Percentiles rank a stretch among this genome's conserved stretches.
Conservation (phyloP, 1,140 invertebrate species). For the Trachelipus rathkii region DNA sequence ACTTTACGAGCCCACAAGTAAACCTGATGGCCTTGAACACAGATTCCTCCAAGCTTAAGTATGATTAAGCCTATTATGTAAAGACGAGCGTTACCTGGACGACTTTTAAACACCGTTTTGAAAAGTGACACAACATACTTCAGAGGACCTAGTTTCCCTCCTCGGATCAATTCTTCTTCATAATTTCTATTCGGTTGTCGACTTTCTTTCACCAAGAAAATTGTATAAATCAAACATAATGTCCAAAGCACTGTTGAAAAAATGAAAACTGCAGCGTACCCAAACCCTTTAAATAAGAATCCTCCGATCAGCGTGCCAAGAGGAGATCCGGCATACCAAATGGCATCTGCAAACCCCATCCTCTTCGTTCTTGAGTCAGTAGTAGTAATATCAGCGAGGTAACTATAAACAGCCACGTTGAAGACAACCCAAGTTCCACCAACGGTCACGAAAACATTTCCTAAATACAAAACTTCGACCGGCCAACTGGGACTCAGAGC, state of each 20-base stretch:
- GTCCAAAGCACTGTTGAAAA: conserved; percentile 25
- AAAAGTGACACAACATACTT: conserved; percentile 27
- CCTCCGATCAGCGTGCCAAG: conserved; percentile 38
- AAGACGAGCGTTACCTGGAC: conserved; percentile 16
- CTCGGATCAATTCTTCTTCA: not conserved
- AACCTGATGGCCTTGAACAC: conserved; percentile 33
- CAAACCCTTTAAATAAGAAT: conserved; percentile 26
- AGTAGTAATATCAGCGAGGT: conserved; percentile 50
- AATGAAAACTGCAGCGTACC: conserved; percentile 30
- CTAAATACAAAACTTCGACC: conserved; percentile 47
- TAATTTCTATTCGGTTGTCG: not conserved
- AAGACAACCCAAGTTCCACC: conserved; percentile 50
- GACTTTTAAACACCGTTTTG: conserved; percentile 24
- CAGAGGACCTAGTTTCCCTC: conserved; percentile 23
- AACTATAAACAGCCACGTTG: conserved; percentile 52
- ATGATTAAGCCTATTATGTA: conserved; percentile 21
- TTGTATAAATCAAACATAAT: conserved; percentile 35
- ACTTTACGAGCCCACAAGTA: conserved; percentile 34
- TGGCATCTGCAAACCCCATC: conserved; percentile 49
- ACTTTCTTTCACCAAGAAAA: conserved; percentile 30
- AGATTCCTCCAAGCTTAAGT: conserved; percentile 30
- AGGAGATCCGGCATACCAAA: conserved; percentile 38
- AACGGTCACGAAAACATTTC: conserved; percentile 49
- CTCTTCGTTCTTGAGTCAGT: conserved; percentile 48
- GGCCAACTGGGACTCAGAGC: conserved; percentile 39